Evolutionary conservation across 1,140 invertebrate species (phyloP), one percentile per base, ranked within the genome.

Genomic region (Antheraea pernyi): DNA sequence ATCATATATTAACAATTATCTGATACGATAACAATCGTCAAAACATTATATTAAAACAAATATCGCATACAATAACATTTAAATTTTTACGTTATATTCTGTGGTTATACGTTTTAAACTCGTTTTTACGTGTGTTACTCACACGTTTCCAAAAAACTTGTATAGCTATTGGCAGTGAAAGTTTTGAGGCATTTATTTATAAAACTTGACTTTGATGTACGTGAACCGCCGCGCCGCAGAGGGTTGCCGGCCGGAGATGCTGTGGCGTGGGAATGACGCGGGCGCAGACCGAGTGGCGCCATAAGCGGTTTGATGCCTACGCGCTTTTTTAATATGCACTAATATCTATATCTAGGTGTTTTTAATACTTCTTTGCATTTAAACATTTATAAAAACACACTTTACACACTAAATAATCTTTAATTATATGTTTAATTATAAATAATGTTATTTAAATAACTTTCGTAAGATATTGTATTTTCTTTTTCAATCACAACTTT

Each of bases 251-350:
- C 68, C 59, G 22, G 42, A 72, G 64, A 46, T 39, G 64, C 9
- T 11, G 39, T 61, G 75, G 81, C 85, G 86, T 88, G 86, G 77
- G 85, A 86, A 84, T 73, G 65, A 30, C 60, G 68, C 75, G 71
- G 69, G 19, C 68, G 65, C 81, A 91, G 88, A 91, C 88, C 76
- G 84, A 83, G 72, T 84, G 88, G 83, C 88, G 88, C 86, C 86
- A 84, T 78, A 79, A 84, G 85, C 83, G 70, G 67, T 85, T 75
- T 76, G 68, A 71, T 82, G 73, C 78, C 79, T 74, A 82, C 80
- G 70, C 66, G 30, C 39, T 42, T 30, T 36, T 67, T 10, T 18
- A 46, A 16, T 53, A 16, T 16, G 46, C 46, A n/a, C 16, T 53
- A 53, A 30, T 30, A 4, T 30, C 1, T 30, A 4, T 30, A 30